These are phyloP conservation scores for Capreolus pygargus DNA, from an alignment of 2,113 vertebrate genomes.

Conservation along the genomic window DNA sequence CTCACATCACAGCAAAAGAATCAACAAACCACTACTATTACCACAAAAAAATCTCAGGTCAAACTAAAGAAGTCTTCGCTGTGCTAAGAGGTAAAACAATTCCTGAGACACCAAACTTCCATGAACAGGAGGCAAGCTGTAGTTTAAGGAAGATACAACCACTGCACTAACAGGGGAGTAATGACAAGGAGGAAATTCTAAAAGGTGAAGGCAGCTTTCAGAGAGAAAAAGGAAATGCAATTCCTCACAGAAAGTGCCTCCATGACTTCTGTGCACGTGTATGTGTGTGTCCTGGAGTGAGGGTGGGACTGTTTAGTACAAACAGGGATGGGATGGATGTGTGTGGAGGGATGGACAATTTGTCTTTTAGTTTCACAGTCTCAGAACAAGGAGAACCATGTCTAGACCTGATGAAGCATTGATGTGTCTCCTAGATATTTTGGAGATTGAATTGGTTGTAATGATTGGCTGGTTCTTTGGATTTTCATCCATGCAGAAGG, in stretches of 20 bases:
- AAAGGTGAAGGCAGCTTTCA: neutral
- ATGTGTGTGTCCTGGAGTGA: neutral
- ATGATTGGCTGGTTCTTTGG: neutral
- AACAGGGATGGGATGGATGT: neutral
- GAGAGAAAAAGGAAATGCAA: neutral
- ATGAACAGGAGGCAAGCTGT: neutral
- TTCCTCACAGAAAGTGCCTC: neutral
- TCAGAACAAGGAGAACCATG: neutral
- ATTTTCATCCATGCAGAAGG: neutral
- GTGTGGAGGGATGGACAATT: neutral
- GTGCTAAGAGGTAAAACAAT: constrained; percentile 5
- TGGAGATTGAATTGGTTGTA: neutral
- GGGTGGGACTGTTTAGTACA: neutral
- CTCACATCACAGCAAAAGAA: neutral
- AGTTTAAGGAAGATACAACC: neutral
- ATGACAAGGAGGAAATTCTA: neutral
- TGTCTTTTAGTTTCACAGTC: neutral
- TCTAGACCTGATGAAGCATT: neutral
- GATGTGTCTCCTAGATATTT: neutral
- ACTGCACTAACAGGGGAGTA: neutral
- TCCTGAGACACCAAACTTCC: neutral
- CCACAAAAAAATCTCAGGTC: neutral
- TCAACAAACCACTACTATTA: neutral
- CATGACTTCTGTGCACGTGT: accelerated
- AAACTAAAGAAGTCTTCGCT: neutral